Base-by-base conservation (phyloP, 2,888 invertebrate genomes). In the Clusia tigrina region DNA sequence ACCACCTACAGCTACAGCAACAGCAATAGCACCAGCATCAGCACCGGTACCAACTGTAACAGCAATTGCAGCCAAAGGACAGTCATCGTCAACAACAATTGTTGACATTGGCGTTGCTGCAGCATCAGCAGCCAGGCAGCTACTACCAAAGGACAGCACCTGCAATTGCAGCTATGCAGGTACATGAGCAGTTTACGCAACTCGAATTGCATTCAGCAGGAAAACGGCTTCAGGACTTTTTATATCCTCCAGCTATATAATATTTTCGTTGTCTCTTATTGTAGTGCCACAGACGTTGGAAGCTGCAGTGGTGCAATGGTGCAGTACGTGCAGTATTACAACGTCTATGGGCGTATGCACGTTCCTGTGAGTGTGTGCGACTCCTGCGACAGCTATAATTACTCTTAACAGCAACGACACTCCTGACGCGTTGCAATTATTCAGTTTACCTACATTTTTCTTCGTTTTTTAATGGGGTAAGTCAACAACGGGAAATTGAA, bases 11-110 rank as follows among this genome's bases (percentile, higher is more conserved):
- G n/a, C n/a, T n/a, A n/a, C n/a, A n/a, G n/a, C n/a, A n/a, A n/a
- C n/a, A n/a, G n/a, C n/a, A n/a, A n/a, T n/a, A n/a, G n/a, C n/a
- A n/a, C n/a, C n/a, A n/a, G n/a, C n/a, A n/a, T n/a, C n/a, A n/a
- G n/a, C n/a, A n/a, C n/a, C n/a, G n/a, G n/a, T n/a, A n/a, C n/a
- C 32, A 32, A 20, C 22, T 18, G 20, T 15, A 5, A 22, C 22
- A 48, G 22, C 48, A 48, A 9, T 48, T 22, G 3, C 18, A 22
- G 22, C 20, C 20, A 48, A 22, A 23, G 25, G 24, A 46, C 46
- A 48, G 57, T 57, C 57, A 57, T 48, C 57, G 57, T 57, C 57
- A 57, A 57, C 57, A 46, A 57, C 24, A 46, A 46, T 46, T 53
- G 24, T 58, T 37, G 56, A 23, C 17, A n/a, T 46, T 57, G 23